Conservation (phyloP, 2,888 invertebrate genomes). For the Belgica antarctica region DNA sequence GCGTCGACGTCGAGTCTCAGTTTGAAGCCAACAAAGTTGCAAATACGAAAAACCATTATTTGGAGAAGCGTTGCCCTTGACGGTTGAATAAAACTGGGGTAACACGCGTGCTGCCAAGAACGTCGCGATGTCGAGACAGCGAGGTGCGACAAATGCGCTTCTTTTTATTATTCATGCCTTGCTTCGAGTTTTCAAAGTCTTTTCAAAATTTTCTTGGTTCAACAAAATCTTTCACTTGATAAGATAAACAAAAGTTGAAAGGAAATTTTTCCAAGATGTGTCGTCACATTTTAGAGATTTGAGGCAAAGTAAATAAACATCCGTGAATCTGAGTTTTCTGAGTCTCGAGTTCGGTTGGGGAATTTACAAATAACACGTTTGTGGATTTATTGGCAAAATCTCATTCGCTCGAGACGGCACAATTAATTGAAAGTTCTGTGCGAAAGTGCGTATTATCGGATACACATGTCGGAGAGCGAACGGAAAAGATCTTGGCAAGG, state of each 20-base stretch:
- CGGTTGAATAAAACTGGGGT: no score
- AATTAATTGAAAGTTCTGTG: conserved; percentile 16
- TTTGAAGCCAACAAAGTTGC: conserved; percentile 10
- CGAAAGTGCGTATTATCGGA: not conserved
- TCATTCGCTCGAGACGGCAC: not conserved
- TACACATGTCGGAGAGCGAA: not conserved
- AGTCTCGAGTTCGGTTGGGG: not conserved
- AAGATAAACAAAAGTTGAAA: no score
- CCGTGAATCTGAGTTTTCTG: conserved; percentile 4
- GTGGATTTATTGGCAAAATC: not conserved
- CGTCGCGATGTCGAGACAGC: no score
- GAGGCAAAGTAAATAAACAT: not conserved
- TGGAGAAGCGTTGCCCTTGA: not conserved
- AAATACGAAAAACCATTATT: not conserved
- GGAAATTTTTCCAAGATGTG: not conserved
- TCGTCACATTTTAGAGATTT: not conserved
- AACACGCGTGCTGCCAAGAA: conserved; percentile 7
- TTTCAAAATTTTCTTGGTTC: no score
- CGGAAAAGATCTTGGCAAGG: conserved; percentile 21
- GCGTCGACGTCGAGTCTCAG: not conserved
- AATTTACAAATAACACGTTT: not conserved
- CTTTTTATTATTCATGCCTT: no score
- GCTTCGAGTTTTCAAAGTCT: no score
- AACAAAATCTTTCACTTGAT: no score
- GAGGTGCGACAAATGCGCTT: no score